Evolutionary conservation across 2,888 invertebrate species (phyloP).

Genomic region (Drosophila cracens): DNA sequence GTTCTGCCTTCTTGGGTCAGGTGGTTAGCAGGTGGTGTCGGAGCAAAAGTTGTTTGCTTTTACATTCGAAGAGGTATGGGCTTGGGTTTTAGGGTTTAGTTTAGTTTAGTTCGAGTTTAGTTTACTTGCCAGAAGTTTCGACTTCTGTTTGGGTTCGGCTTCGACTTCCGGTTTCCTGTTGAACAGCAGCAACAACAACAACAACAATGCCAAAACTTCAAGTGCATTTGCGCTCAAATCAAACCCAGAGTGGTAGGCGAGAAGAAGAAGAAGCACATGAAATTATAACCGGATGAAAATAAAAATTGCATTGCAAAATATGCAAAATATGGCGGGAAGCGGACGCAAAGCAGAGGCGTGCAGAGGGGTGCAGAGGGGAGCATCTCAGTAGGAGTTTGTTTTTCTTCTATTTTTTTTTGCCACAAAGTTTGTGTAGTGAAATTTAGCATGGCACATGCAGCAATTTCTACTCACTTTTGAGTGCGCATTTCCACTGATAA

Average conservation of each 20-base stretch:
- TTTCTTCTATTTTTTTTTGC: not conserved
- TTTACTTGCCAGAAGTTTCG: conserved; percentile 56
- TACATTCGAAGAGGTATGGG: not conserved
- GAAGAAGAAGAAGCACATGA: conserved; percentile 3
- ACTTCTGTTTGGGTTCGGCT: conserved; percentile 65
- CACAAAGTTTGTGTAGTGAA: conserved; percentile 47
- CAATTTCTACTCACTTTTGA: conserved; percentile 21
- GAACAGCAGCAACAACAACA: conserved; percentile 18
- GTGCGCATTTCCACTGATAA: conserved; percentile 55
- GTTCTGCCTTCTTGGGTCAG: conserved; percentile 12
- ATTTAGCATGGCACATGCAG: conserved; percentile 62
- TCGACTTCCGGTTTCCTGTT: conserved; percentile 60
- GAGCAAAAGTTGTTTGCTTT: conserved; percentile 51
- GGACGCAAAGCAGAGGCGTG: not conserved
- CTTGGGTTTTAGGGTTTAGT: conserved; percentile 5
- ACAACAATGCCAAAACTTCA: conserved; percentile 49
- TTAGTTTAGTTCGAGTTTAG: conserved; percentile 29
- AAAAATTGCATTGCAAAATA: conserved; percentile 46
- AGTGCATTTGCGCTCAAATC: conserved; percentile 48
- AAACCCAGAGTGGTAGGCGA: not conserved
- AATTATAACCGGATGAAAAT: conserved; percentile 15
- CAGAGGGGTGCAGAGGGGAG: not conserved
- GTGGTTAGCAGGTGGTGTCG: conserved; percentile 49
- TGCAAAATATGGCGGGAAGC: conserved; percentile 45
- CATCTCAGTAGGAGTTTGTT: not conserved